phyloP scores from a whole-genome alignment of 2,797 vertebrate species.

The Aplochiton taeniatus region DNA sequence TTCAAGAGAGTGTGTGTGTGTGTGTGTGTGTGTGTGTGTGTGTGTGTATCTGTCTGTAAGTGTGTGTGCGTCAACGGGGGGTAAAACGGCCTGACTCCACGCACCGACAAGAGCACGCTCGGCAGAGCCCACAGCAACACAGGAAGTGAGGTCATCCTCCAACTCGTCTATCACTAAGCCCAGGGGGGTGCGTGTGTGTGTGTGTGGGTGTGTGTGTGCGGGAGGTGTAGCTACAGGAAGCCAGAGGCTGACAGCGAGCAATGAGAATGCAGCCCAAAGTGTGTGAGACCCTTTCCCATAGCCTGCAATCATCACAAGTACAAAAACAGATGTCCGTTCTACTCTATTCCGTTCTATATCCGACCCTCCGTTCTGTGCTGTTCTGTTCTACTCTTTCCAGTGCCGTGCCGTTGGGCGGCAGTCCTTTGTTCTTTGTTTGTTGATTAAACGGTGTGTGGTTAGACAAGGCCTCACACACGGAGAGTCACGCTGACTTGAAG shows the following conservation, averaged over 20 bases:
- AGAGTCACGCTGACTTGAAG: too few species aligned
- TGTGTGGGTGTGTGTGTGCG: neutral
- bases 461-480: too few species aligned
- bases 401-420: too few species aligned
- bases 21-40: constrained; percentile 21
- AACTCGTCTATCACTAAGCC: constrained; percentile 31
- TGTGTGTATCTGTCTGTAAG: neutral
- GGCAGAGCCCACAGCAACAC: constrained; percentile 21
- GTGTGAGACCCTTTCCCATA: neutral
- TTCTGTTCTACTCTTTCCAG: too few species aligned
- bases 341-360: too few species aligned
- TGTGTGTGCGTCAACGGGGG: constrained; percentile 10
- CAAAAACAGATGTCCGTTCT: too few species aligned
- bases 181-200: constrained; percentile 16
- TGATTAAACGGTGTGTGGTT: too few species aligned
- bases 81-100: constrained; percentile 35
- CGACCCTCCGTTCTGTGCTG: too few species aligned
- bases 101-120: constrained; percentile 40
- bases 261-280: constrained; percentile 16
- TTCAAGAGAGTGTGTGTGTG: constrained; percentile 25
- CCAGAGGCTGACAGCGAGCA: constrained; percentile 8
- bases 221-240: neutral
- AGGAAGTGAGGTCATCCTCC: constrained; percentile 25
- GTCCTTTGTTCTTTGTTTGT: too few species aligned
- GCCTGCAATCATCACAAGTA: too few species aligned